Percentiles rank a stretch among this genome's conserved stretches.
Evolutionary conservation across 2,113 vertebrate genomes (phyloP).

Genomic region (Anguilla japonica): DNA sequence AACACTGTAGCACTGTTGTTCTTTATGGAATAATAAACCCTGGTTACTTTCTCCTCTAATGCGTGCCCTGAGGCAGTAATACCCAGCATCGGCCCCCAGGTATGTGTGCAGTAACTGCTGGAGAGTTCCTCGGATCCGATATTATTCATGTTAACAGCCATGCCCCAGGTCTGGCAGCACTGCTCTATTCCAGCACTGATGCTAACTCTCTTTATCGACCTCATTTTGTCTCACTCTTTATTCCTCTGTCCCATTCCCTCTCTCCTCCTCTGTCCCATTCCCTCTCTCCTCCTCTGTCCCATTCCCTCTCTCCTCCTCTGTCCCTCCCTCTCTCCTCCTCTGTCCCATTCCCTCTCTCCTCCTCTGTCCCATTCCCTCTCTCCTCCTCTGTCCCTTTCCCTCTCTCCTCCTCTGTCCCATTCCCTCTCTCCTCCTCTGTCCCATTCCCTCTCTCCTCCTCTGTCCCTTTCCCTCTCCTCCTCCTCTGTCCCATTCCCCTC

Average conservation of each 20-base stretch:
- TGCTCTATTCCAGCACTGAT: not conserved
- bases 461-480: not conserved
- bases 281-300: too few relatives aligned
- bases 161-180: not conserved
- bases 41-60: not conserved
- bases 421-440: not conserved
- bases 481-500: not conserved
- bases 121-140: too few relatives aligned
- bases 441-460: constrained; percentile 27
- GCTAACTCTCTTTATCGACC: not conserved
- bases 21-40: not conserved
- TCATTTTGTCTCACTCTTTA: not conserved
- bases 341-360: not conserved
- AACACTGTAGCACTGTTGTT: too few relatives aligned
- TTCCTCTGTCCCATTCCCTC: not conserved
- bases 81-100: too few relatives aligned
- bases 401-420: not conserved
- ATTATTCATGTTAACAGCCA: not conserved
- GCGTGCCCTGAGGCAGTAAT: not conserved
- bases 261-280: too few relatives aligned
- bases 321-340: not conserved
- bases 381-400: too few relatives aligned
- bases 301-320: too few relatives aligned
- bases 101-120: too few relatives aligned
- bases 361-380: constrained; percentile 15